Percentiles rank a stretch among this genome's conserved stretches.
Evolutionary conservation across 2,888 invertebrate genomes (phyloP).

Genomic region (Adineta ricciae): DNA sequence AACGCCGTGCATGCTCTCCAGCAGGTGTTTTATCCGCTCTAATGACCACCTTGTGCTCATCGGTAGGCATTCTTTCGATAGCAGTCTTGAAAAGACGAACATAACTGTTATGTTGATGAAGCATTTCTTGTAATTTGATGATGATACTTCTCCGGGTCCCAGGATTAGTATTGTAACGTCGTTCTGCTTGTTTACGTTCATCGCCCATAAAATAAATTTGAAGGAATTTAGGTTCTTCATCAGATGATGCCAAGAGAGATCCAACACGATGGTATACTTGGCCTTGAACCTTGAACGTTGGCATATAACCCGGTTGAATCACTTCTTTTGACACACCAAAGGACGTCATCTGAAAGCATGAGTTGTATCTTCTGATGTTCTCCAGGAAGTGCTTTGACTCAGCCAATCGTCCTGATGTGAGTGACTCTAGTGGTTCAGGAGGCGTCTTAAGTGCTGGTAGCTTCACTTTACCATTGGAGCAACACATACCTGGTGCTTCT

Average conservation of each 20-base stretch:
- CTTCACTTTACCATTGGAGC: conserved; percentile 37
- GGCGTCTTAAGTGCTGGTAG: conserved; percentile 33
- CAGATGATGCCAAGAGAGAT: conserved; percentile 38
- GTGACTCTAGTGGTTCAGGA: no score
- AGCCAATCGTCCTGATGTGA: neutral
- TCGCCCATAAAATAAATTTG: conserved; percentile 42
- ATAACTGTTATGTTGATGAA: conserved; percentile 20
- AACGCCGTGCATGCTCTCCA: conserved; percentile 35
- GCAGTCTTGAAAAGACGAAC: conserved; percentile 28
- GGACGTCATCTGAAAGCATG: conserved; percentile 20
- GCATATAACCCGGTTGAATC: neutral
- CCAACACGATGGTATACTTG: conserved; percentile 41
- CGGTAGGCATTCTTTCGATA: conserved; percentile 34
- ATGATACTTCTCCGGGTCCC: conserved; percentile 38
- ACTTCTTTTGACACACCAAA: conserved; percentile 2
- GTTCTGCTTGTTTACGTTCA: conserved; percentile 37
- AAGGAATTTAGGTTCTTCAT: conserved; percentile 39
- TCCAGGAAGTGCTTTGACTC: neutral
- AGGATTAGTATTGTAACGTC: conserved; percentile 37
- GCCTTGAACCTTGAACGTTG: conserved; percentile 39
- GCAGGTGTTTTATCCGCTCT: conserved; percentile 34
- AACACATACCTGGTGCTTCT: conserved; percentile 37
- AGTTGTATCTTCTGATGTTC: conserved; percentile 25
- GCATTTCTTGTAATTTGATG: conserved; percentile 39
- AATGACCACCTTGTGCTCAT: conserved; percentile 34